Conservation (phyloP, 2,888 invertebrate genomes). For the Hecatera dysodea region DNA sequence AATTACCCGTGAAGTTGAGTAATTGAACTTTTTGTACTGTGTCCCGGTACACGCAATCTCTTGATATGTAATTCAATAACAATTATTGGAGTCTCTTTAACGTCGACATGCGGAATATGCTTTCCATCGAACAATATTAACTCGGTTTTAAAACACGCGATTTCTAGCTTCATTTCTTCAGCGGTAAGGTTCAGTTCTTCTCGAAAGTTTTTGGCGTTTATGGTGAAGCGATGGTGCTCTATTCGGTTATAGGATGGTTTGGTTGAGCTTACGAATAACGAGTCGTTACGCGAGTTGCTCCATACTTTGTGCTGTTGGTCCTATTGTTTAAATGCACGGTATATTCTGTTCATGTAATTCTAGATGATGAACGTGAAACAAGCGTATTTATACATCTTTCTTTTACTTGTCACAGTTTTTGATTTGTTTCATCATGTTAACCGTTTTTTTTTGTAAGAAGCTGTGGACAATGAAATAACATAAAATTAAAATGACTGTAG, state of each 20-base stretch:
- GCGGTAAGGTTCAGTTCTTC: conserved; percentile 6
- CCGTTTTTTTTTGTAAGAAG: conserved; percentile 6
- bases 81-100: conserved; percentile 82
- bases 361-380: neutral
- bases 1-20: conserved; percentile 65
- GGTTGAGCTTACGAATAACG: conserved; percentile 73
- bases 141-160: conserved; percentile 14
- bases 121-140: conserved; percentile 40
- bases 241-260: conserved; percentile 71
- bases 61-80: conserved; percentile 82
- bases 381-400: neutral
- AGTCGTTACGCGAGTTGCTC: conserved; percentile 68
- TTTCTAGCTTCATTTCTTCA: neutral
- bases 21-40: conserved; percentile 64
- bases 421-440: too few relatives aligned
- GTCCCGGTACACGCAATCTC: conserved; percentile 65
- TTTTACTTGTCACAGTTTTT: neutral
- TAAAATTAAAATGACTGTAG: conserved; percentile 13
- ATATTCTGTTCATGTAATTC: conserved; percentile 24
- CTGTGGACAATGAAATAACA: too few relatives aligned
- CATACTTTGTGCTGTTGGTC: conserved; percentile 40
- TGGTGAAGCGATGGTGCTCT: conserved; percentile 41
- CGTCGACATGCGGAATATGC: conserved; percentile 65
- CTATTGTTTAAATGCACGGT: conserved; percentile 45
- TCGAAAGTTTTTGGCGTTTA: conserved; percentile 28